A percentile compares a stretch with the other conserved stretches of the same genome.
phyloP scores from a whole-genome alignment of 37 sponge, comb jelly and placozoan genomes.

The Geodia barretti region DNA sequence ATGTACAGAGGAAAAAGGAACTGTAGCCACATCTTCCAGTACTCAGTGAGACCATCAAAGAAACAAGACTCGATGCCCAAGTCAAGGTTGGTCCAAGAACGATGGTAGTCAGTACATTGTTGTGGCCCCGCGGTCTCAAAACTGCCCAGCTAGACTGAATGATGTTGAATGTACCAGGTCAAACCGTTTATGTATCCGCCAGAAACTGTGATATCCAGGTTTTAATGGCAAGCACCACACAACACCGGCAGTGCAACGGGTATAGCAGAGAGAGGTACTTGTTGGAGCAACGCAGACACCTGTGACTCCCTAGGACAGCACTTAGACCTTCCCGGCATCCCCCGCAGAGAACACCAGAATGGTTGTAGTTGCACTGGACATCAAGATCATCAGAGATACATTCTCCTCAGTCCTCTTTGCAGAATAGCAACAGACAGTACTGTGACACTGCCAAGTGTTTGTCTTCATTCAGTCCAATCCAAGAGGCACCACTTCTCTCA shows the following conservation, averaged over 20 bases:
- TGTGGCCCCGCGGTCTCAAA: not conserved
- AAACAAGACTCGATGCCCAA: conserved; percentile 4
- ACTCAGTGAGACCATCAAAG: conserved; percentile 18
- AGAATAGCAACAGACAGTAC: conserved; percentile 10
- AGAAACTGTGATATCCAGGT: conserved; percentile 1
- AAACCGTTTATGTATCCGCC: conserved; percentile 2
- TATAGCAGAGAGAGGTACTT: not conserved
- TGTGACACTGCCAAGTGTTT: not conserved
- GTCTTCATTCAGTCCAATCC: not conserved
- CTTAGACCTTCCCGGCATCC: conserved; percentile 2
- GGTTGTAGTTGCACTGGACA: not conserved
- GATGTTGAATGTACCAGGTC: not conserved
- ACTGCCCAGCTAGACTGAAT: not conserved
- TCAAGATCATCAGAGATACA: not conserved
- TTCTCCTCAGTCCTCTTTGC: not conserved
- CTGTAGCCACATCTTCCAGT: conserved; percentile 6
- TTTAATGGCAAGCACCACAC: not conserved
- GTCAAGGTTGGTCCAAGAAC: conserved; percentile 13
- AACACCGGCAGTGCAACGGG: not conserved
- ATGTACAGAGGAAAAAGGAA: conserved; percentile 21
- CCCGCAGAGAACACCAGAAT: not conserved
- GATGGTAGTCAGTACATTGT: not conserved
- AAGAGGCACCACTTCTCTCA: not conserved
- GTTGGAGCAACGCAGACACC: conserved; percentile 8
- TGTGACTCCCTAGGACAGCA: not conserved